Evolutionary conservation across 2,113 vertebrate genomes (phyloP), one percentile per base, ranked within the genome.

Genomic region (Callospermophilus lateralis): DNA sequence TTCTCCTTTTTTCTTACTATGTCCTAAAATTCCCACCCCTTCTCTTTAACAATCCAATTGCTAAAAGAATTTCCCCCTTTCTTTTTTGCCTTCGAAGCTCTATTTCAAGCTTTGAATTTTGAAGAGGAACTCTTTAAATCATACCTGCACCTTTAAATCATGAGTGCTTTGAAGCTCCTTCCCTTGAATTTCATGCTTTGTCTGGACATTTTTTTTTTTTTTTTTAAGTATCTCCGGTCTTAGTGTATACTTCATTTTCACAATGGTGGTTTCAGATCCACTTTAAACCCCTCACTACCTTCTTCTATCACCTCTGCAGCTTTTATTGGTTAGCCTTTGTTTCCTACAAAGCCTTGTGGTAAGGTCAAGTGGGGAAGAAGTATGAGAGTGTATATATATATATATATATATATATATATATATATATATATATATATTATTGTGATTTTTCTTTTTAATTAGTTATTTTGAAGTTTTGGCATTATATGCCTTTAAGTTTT

Each of bases 391-490:
- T 13, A 32, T 7, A 6, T 28, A 15, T 45, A n/a, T n/a, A n/a
- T n/a, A n/a, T n/a, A n/a, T n/a, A n/a, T n/a, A n/a, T n/a, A n/a
- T n/a, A n/a, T n/a, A n/a, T n/a, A n/a, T n/a, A n/a, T n/a, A n/a
- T n/a, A n/a, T n/a, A n/a, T n/a, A n/a, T n/a, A n/a, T n/a, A n/a
- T n/a, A n/a, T n/a, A n/a, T n/a, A n/a, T n/a, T n/a, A n/a, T 61
- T 55, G 16, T 77, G 28, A 77, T 24, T 77, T 63, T 19, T 94
- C 48, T 55, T 48, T 68, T 84, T 73, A 32, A 9, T 67, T 65
- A 65, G 6, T 39, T 92, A 42, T 87, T 96, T 84, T 72, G 42
- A 88, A 77, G 74, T 37, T 83, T 83, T 72, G 48, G 65, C 34
- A 77, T 39, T 61, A 20, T 24, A 68, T 61, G 16, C 10, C 79